These are phyloP conservation scores for Operophtera brumata DNA, from an alignment of 2,888 invertebrate genomes.

Conservation along the genomic window DNA sequence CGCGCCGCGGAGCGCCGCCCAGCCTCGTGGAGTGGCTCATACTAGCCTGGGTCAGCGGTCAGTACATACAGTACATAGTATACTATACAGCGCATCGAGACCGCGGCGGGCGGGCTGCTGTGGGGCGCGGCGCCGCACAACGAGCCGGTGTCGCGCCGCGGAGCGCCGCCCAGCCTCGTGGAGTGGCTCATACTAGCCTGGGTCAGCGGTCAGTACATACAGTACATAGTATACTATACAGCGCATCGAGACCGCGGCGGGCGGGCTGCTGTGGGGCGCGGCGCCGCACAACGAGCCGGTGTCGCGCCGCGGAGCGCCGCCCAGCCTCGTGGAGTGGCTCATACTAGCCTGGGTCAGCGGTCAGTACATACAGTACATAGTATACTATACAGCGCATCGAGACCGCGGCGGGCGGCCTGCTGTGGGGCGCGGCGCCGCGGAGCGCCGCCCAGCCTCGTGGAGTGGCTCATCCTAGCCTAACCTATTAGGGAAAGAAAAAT, in stretches of 20 bases:
- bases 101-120: slow-evolving; percentile 87
- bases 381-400: slow-evolving; percentile 98
- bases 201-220: slow-evolving; percentile 89
- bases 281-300: slow-evolving; percentile 73
- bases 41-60: slow-evolving; percentile 96
- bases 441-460: slow-evolving; percentile 94
- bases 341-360: slow-evolving; percentile 97
- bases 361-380: slow-evolving; percentile 67
- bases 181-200: slow-evolving; percentile 98
- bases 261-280: slow-evolving; percentile 83
- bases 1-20: slow-evolving; percentile 93
- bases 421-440: slow-evolving; percentile 85
- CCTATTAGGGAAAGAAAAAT: no score
- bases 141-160: slow-evolving; percentile 86
- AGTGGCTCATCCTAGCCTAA: slow-evolving; percentile 96
- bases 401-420: slow-evolving; percentile 87
- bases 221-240: slow-evolving; percentile 79
- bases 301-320: slow-evolving; percentile 92
- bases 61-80: slow-evolving; percentile 45
- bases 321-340: slow-evolving; percentile 97
- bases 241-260: slow-evolving; percentile 92
- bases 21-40: slow-evolving; percentile 98
- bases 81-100: slow-evolving; percentile 97
- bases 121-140: slow-evolving; percentile 69
- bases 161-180: slow-evolving; percentile 95